Conservation (phyloP, 2,888 invertebrate genomes). For the Morpho deidamia region DNA sequence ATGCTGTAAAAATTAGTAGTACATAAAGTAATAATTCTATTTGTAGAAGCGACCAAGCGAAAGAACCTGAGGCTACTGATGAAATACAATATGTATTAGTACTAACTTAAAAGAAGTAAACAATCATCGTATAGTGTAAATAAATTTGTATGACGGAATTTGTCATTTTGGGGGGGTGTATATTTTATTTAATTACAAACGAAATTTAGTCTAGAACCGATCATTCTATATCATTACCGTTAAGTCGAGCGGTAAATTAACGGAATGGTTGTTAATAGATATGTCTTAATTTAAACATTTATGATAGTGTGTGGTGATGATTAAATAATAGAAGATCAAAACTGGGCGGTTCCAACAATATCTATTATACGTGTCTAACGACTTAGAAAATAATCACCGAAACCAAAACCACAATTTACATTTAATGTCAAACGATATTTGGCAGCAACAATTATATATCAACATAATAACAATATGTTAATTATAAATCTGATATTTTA, state of each 20-base stretch:
- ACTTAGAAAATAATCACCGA: neutral
- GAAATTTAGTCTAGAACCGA: neutral
- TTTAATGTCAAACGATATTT: too few species aligned
- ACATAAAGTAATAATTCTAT: too few species aligned
- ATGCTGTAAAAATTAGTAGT: too few species aligned
- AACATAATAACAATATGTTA: too few species aligned
- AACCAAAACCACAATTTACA: neutral
- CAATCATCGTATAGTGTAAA: neutral
- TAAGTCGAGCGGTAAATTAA: neutral
- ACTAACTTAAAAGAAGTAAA: too few species aligned
- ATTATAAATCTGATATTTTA: too few species aligned
- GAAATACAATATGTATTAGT: too few species aligned
- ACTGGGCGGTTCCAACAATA: neutral
- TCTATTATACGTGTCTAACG: neutral
- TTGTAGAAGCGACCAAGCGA: too few species aligned
- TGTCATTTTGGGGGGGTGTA: constrained; percentile 10
- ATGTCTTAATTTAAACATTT: neutral
- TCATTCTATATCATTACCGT: neutral
- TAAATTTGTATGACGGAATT: constrained; percentile 3
- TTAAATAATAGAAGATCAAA: neutral
- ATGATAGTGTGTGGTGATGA: too few species aligned
- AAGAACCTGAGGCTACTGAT: too few species aligned
- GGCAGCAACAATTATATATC: too few species aligned
- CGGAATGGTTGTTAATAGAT: neutral
- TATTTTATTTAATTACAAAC: constrained; percentile 16